Evolutionary conservation across 2,113 vertebrate species (phyloP), one percentile per base, ranked within the genome.

Genomic region (Prochilodus magdalenae): DNA sequence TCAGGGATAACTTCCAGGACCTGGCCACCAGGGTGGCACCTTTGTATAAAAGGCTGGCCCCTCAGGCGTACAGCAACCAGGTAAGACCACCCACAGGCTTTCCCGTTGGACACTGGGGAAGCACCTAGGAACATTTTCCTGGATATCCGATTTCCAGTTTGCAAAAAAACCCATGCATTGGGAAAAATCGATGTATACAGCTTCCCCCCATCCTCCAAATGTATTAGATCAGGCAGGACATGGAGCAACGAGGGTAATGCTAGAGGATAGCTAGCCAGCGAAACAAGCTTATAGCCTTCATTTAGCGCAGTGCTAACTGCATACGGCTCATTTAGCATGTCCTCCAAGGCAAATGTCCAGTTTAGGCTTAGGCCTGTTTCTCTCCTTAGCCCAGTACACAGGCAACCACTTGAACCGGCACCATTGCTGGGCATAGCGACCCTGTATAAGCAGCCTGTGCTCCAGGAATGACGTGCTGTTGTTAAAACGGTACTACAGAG

Each of bases 51-150:
- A 88, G 44, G 83, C 92, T 99, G 86, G 98, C 97, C 0, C 98
- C 98, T 0, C 95, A 99, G 90, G 97, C 97, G 74, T 99, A 97
- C 91, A 95, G 94, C 83, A 99, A 99, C 93, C 98, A 99, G 96
- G 98, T 99, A 55, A 57, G 59, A 67, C 1, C 40, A 44, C 15
- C 57, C 20, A 33, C 0, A 73, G 16, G 10, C 20, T 22, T 72
- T 51, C 10, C 12, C 49, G n/a, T 73, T 11, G 29, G 26, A 57
- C 5, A 74, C 49, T 51, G 40, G 4, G 49, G 49, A 51, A 11
- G 49, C 5, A 44, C 40, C 5, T 5, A 44, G 40, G 40, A 6
- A n/a, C n/a, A n/a, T n/a, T n/a, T n/a, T n/a, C n/a, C n/a, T n/a
- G n/a, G n/a, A n/a, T n/a, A n/a, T n/a, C n/a, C 7, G 7, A 4